Evolutionary conservation across 2,797 vertebrate genomes (phyloP), one percentile per base, ranked within the genome.

Genomic region (Pseudopleuronectes americanus): DNA sequence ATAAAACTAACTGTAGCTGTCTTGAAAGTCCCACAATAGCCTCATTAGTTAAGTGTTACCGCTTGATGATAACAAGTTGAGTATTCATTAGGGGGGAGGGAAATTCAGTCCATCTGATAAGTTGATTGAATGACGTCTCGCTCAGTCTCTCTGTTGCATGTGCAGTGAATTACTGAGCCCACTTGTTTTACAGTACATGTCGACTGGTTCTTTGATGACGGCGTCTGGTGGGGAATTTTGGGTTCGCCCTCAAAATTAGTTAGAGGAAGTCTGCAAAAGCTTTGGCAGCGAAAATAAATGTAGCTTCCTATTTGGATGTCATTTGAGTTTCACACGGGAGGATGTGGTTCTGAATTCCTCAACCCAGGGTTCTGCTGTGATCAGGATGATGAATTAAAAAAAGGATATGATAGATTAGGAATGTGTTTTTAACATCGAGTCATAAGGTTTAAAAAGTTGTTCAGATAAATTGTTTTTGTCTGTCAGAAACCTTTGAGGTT

Each of bases 181-280:
- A 69, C 51, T 64, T 68, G 68, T 76, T 81, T 33, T 74, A 38
- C 68, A 74, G 23, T 28, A 55, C 69, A 57, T 49, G 64, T 33
- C 55, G 63, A 64, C 74, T 51, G 19, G 23, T 48, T 52, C 64
- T 77, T 63, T 66, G 57, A 72, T 48, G 52, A 38, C 48, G 2
- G 21, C 12, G n/a, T 64, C 59, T 76, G 61, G 17, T 57, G 80
- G 69, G 57, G 38, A 77, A 68, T 62, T 77, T 77, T 57, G 31
- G 57, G 59, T 55, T 73, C 58, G 28, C 36, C 28, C 71, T 59
- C 33, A 62, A 69, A 73, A 68, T 73, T 62, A 58, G 54, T 69
- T 60, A 28, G 1, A 59, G 63, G 63, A 79, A 77, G 64, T 72
- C 16, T 1, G 24, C 12, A 19, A 26, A 16, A 24, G 45, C 9